Base-by-base conservation (phyloP, 2,888 invertebrate genomes). In the Campoletis raptor region DNA sequence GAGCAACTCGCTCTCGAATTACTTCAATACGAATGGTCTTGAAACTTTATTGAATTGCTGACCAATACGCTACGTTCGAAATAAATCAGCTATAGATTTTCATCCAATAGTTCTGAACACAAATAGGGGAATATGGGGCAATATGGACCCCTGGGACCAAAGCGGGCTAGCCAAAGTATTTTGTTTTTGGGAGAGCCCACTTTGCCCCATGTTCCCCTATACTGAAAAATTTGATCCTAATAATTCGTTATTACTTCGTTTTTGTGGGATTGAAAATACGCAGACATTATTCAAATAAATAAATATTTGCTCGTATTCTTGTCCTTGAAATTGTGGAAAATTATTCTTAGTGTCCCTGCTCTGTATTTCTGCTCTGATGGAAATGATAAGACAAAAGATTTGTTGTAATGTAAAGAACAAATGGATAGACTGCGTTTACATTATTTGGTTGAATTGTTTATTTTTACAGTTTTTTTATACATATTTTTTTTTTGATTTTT, bases 1-100 rank as follows among this genome's bases (percentile, higher is more conserved):
- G 76, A 80, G 2, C 66, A 76, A 54, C 9, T n/a, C 66, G 77
- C 81, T 83, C 73, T 86, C 61, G 57, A 81, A 66, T 83, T 83
- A 82, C 82, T 64, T 36, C 21, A 52, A 36, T 57, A 54, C 76
- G 72, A 86, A 24, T 21, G 57, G 42, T 21, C 2, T 37, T 0
- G 18, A 40, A 21, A 52, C 12, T 18, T 1, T 52, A 36, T 36
- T 15, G 61, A 57, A 24, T 8, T n/a, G 54, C 10, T 18, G 21
- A 54, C 54, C 21, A 7, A 21, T 18, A 18, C 0, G 15, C 2
- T 1, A 6, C 7, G 4, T 61, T 73, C 54, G 36, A 18, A 73
- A 18, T 18, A 52, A 70, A 54, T 45, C 18, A n/a, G 36, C 12
- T 24, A n/a, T 54, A 9, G 45, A 66, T 66, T 73, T 42, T 15